Conservation (phyloP, 1,140 invertebrate species). For the Cydia amplana region DNA sequence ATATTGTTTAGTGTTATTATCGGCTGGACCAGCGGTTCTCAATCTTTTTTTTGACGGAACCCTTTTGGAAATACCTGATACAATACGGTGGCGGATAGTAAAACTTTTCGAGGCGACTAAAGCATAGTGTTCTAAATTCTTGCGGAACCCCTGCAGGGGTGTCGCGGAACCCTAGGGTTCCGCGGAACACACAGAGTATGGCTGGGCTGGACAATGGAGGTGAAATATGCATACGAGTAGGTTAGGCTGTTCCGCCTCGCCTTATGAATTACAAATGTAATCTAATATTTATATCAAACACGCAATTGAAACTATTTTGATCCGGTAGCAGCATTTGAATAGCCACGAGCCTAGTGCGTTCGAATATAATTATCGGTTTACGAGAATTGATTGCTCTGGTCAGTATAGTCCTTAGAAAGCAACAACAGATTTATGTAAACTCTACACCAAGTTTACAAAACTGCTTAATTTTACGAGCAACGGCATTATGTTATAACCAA, state of each 20-base stretch:
- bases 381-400: constrained; percentile 12
- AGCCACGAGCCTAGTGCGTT: constrained; percentile 43
- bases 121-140: too few species aligned
- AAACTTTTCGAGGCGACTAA: too few species aligned
- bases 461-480: too few species aligned
- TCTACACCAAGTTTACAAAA: too few species aligned
- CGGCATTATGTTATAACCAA: too few species aligned
- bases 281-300: constrained; percentile 58
- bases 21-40: too few species aligned
- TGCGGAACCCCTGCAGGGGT: too few species aligned
- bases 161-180: too few species aligned
- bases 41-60: too few species aligned
- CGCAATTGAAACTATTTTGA: constrained; percentile 55
- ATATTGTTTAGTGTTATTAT: constrained; percentile 12
- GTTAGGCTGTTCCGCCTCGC: constrained; percentile 48
- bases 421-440: not conserved
- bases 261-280: constrained; percentile 61
- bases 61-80: too few species aligned
- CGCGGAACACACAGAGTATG: too few species aligned
- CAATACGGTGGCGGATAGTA: too few species aligned
- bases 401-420: not conserved
- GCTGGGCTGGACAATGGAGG: constrained; percentile 18
- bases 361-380: constrained; percentile 26
- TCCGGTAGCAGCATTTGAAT: constrained; percentile 52
- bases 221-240: constrained; percentile 35